Percentiles rank a stretch among this genome's conserved stretches.
phyloP scores from a whole-genome alignment of 2,113 vertebrate genomes.

The Formicarius rufipectus region DNA sequence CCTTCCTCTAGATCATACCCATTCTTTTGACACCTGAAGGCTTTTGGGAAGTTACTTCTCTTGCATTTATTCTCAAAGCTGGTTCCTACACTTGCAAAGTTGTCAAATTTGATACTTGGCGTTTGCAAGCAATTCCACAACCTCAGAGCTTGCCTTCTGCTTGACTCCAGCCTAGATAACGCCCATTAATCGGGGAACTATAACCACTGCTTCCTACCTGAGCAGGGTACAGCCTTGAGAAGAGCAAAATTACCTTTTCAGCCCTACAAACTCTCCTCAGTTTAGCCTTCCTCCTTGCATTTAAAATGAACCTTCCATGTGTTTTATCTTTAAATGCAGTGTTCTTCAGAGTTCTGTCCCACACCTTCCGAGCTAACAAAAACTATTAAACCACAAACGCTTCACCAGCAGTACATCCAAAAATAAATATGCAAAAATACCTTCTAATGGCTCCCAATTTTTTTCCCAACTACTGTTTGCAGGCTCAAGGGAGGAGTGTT shows the following conservation, averaged over 20 bases:
- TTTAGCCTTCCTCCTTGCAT: neutral
- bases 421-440: constrained; percentile 3
- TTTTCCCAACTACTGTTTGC: neutral
- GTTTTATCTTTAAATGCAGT: neutral
- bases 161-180: neutral
- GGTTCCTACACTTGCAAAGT: neutral
- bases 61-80: neutral
- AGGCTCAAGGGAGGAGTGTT: neutral
- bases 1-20: neutral
- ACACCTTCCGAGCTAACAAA: neutral
- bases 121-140: neutral
- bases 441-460: neutral
- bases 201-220: neutral
- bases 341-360: neutral
- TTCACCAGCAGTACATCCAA: neutral
- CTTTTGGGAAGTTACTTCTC: neutral
- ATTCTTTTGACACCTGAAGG: neutral
- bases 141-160: neutral
- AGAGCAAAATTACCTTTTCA: neutral
- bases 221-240: neutral
- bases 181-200: neutral
- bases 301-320: neutral
- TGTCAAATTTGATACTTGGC: neutral
- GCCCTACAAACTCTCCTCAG: neutral
- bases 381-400: neutral